A percentile compares a stretch with the other conserved stretches of the same genome.
These are phyloP conservation scores for Bombus polaris DNA, from an alignment of 1,140 invertebrate species.

Conservation along the genomic window DNA sequence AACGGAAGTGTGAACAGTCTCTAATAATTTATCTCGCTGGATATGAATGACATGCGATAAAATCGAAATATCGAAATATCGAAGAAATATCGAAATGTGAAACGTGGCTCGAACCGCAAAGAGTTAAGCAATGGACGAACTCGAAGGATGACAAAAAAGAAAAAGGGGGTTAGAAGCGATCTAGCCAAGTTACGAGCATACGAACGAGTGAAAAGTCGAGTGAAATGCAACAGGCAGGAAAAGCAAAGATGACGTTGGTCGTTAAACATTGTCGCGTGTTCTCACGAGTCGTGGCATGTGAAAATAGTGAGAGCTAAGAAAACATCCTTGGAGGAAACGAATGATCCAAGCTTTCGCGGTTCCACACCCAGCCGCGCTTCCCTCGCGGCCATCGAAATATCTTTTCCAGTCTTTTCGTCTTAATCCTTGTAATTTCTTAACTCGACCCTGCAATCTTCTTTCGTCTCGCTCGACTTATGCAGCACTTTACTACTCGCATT, in stretches of 20 bases:
- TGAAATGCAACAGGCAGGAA: not conserved
- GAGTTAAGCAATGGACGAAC: too few relatives aligned
- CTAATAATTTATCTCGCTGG: not conserved
- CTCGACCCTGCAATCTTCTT: not conserved
- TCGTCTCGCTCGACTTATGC: not conserved
- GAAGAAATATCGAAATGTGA: too few relatives aligned
- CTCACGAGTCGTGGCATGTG: conserved; percentile 30
- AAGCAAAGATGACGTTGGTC: conserved; percentile 16
- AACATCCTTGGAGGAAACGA: conserved; percentile 23
- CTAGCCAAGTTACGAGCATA: not conserved
- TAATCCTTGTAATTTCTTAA: conserved; percentile 2
- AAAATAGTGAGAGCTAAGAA: conserved; percentile 50
- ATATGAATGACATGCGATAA: not conserved
- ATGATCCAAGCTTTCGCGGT: conserved; percentile 18
- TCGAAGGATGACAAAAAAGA: too few relatives aligned
- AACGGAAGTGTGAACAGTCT: not conserved
- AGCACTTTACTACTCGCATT: not conserved
- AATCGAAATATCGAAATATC: too few relatives aligned
- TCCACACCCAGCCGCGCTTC: not conserved
- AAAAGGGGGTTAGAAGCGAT: too few relatives aligned
- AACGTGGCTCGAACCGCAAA: not conserved
- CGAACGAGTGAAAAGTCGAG: conserved; percentile 1
- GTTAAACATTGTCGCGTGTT: conserved; percentile 40
- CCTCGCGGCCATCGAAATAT: not conserved
- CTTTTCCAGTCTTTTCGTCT: conserved; percentile 20